Evolutionary conservation across 2,888 invertebrate species (phyloP).

Genomic region (Sesamia inferens): DNA sequence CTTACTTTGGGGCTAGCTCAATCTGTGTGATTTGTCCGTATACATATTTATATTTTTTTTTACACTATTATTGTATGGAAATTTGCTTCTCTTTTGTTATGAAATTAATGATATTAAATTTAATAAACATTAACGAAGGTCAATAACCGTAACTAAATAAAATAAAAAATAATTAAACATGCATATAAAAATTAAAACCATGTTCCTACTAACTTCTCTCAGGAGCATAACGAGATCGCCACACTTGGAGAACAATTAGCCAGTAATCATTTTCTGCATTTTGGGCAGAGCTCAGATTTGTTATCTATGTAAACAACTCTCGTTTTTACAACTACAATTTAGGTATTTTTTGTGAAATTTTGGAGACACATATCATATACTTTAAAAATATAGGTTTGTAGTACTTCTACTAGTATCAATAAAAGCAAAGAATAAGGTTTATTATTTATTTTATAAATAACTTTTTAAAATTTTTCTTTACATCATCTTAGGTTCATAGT

Average conservation of each 20-base stretch:
- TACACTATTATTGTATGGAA: no score
- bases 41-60: no score
- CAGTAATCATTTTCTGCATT: not conserved
- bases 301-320: not conserved
- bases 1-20: no score
- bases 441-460: slow-evolving; percentile 67
- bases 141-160: not conserved
- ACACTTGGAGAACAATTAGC: not conserved
- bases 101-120: no score
- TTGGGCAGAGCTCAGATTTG: not conserved
- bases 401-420: not conserved
- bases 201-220: not conserved
- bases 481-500: slow-evolving; percentile 67
- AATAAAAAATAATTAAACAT: not conserved
- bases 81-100: no score
- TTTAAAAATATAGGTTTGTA: not conserved
- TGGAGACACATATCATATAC: not conserved
- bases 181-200: not conserved
- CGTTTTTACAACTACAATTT: not conserved
- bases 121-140: not conserved
- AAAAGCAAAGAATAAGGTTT: slow-evolving; percentile 35
- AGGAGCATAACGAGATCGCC: not conserved
- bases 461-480: slow-evolving; percentile 66
- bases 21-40: no score
- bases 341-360: not conserved